Conservation (phyloP, 1,140 invertebrate genomes). For the Dufourea novaeangliae region DNA sequence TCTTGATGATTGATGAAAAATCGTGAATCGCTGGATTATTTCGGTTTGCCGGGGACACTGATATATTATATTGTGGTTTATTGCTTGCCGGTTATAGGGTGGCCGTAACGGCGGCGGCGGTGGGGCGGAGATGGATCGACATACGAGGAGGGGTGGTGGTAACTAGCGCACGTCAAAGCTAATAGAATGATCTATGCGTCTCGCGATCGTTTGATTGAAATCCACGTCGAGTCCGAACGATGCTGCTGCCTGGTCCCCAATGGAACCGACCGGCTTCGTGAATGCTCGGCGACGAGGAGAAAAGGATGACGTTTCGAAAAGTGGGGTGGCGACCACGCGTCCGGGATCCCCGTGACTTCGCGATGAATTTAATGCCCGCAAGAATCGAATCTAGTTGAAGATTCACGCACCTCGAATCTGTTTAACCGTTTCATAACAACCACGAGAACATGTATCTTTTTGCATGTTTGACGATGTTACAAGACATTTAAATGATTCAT, state of each 20-base stretch:
- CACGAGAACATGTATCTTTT: no score
- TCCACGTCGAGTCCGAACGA: constrained; percentile 31
- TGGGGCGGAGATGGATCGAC: constrained; percentile 41
- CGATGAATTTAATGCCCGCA: constrained; percentile 26
- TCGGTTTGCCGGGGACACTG: constrained; percentile 43
- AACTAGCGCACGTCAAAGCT: constrained; percentile 55
- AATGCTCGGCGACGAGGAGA: constrained; percentile 21
- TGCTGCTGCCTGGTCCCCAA: not conserved
- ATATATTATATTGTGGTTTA: constrained; percentile 54
- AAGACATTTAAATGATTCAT: no score
- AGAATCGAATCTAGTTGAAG: not conserved
- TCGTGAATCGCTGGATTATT: constrained; percentile 47
- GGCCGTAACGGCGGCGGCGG: not conserved
- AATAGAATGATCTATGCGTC: constrained; percentile 64
- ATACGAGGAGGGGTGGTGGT: constrained; percentile 38
- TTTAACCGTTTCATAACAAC: no score
- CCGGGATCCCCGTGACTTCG: constrained; percentile 32
- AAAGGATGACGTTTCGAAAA: constrained; percentile 40
- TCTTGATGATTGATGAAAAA: constrained; percentile 47
- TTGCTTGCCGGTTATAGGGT: constrained; percentile 32
- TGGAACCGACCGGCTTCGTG: constrained; percentile 10
- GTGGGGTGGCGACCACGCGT: constrained; percentile 1
- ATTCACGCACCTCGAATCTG: not conserved
- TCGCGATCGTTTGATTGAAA: constrained; percentile 60
- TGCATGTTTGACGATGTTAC: no score